A percentile compares a stretch with the other conserved stretches of the same genome.
Evolutionary conservation across 2,113 vertebrate genomes (phyloP).

Genomic region (Piaya cayana): DNA sequence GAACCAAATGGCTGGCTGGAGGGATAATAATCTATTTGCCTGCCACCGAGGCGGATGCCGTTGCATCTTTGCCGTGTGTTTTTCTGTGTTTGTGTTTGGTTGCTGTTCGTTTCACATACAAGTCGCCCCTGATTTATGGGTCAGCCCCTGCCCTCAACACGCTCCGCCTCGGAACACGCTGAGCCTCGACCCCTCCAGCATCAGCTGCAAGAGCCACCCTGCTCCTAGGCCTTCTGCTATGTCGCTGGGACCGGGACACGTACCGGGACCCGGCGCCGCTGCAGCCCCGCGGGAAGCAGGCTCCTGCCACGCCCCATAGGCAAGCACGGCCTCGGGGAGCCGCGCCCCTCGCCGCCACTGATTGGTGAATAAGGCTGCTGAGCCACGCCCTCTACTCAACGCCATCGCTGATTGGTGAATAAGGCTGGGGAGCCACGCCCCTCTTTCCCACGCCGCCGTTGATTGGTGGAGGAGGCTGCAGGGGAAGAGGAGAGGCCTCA

Average conservation of each 20-base stretch:
- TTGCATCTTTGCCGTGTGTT: not conserved
- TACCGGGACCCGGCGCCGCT: not conserved
- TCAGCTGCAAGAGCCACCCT: not conserved
- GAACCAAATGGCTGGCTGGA: not conserved
- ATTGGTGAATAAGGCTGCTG: too few species aligned
- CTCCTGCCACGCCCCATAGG: not conserved
- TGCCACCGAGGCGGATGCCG: not conserved
- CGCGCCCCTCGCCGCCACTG: not conserved
- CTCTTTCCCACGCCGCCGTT: rapidly evolving
- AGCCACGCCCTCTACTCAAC: not conserved
- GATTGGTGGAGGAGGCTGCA: not conserved
- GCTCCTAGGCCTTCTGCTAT: not conserved
- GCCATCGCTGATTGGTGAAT: not conserved
- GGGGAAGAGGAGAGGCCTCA: not conserved
- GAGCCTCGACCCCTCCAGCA: not conserved
- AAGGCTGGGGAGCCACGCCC: not conserved
- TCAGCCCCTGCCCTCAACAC: not conserved
- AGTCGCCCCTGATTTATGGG: too few species aligned
- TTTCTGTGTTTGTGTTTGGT: too few species aligned
- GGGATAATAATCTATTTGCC: not conserved
- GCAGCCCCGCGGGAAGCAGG: not conserved
- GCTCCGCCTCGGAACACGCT: not conserved
- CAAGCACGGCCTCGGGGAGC: not conserved
- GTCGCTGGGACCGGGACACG: not conserved
- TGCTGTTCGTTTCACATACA: not conserved